Evolutionary conservation across 2,113 vertebrate genomes (phyloP).

Genomic region (Elachura formosa): DNA sequence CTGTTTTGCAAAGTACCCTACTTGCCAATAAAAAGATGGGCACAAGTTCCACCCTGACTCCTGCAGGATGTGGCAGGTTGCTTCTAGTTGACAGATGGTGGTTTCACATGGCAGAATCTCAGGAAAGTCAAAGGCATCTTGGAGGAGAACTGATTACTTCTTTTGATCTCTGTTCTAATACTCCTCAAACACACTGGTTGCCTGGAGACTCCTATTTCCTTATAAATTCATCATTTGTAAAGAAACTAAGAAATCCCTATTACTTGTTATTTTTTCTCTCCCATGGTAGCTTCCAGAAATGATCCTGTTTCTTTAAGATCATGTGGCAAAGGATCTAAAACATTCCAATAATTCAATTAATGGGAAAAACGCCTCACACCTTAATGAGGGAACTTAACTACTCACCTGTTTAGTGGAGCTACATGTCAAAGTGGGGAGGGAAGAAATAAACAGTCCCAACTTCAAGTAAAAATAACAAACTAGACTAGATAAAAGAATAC

Average conservation of each 20-base stretch:
- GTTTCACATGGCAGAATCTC: background rate
- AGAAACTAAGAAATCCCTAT: background rate
- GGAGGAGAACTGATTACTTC: background rate
- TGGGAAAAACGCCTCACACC: background rate
- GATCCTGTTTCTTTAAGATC: background rate
- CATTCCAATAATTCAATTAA: background rate
- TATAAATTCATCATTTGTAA: background rate
- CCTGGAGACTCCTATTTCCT: background rate
- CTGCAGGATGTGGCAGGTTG: background rate
- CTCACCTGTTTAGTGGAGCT: background rate
- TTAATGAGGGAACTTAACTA: background rate
- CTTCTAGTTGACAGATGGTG: background rate
- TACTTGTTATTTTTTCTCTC: background rate
- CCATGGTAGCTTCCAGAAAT: background rate
- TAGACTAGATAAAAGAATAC: background rate
- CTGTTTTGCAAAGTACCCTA: background rate
- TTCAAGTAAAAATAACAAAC: background rate
- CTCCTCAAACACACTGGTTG: background rate
- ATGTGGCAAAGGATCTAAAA: background rate
- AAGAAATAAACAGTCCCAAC: background rate
- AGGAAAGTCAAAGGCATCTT: background rate
- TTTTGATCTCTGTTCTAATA: slow-evolving; percentile 22
- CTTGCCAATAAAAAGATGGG: background rate
- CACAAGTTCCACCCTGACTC: background rate
- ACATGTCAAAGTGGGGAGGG: background rate